These are phyloP conservation scores for Heliconius cydno DNA, from an alignment of 2,888 invertebrate species.

Conservation along the genomic window DNA sequence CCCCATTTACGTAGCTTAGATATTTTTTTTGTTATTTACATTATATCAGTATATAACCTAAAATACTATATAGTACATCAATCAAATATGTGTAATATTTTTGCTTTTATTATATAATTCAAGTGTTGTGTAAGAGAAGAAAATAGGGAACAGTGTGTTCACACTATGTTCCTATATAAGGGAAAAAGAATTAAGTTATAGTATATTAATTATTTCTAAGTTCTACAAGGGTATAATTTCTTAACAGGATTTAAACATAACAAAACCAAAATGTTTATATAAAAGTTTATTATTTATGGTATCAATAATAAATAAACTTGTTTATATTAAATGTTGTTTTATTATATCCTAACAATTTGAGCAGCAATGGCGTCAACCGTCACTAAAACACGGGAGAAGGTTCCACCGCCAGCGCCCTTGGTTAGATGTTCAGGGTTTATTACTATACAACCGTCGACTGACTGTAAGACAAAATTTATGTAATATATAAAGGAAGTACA, in stretches of 20 bases:
- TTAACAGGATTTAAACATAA: background rate
- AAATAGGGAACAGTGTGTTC: background rate
- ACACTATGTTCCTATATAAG: background rate
- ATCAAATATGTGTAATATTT: too few species aligned
- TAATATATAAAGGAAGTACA: background rate
- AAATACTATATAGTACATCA: background rate
- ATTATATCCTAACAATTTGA: conserved; percentile 74
- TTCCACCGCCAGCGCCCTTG: conserved; percentile 89
- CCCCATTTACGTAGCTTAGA: conserved; percentile 64
- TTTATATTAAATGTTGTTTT: background rate
- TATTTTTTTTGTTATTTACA: background rate
- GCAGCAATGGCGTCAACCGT: conserved; percentile 66
- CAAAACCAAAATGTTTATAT: background rate
- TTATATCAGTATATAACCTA: background rate
- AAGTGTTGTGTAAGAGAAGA: background rate
- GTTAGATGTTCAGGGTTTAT: conserved; percentile 93
- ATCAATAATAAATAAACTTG: conserved; percentile 2
- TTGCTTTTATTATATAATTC: too few species aligned
- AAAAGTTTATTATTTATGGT: background rate
- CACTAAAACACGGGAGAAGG: conserved; percentile 88
- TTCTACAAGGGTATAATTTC: background rate
- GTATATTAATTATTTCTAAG: background rate
- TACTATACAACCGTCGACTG: conserved; percentile 89
- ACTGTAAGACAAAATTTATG: conserved; percentile 75
- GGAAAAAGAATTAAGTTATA: background rate